Evolutionary conservation across 2,797 vertebrate species (phyloP).

Genomic region (Pseudopleuronectes americanus): DNA sequence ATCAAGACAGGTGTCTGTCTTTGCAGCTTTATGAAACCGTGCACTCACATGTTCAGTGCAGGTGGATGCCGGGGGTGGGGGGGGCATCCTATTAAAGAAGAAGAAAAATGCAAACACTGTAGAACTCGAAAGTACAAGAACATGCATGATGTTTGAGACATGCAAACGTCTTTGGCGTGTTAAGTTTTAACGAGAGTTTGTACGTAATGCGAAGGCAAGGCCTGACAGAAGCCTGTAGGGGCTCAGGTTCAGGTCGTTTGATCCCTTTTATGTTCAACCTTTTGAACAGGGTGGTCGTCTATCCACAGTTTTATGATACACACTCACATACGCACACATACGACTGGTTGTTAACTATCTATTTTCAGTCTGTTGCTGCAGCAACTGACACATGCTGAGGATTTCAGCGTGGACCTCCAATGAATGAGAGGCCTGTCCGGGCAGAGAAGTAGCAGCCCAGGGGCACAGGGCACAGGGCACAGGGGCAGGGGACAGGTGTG

Average conservation of each 20-base stretch:
- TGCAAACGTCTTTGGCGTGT: constrained; percentile 38
- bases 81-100: constrained; percentile 32
- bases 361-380: constrained; percentile 69
- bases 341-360: constrained; percentile 60
- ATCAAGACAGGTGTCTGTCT: constrained; percentile 22
- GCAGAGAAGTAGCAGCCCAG: constrained; percentile 17
- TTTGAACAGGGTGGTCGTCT: constrained; percentile 62
- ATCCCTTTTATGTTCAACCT: constrained; percentile 48
- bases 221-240: constrained; percentile 17
- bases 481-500: constrained; percentile 60
- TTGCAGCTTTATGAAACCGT: constrained; percentile 18
- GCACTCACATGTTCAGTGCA: constrained; percentile 45
- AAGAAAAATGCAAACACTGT: constrained; percentile 53
- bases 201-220: constrained; percentile 16
- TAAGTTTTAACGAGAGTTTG: constrained; percentile 43
- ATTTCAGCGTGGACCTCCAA: constrained; percentile 50
- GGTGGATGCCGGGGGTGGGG: constrained; percentile 40
- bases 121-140: constrained; percentile 31
- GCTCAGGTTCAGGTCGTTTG: constrained; percentile 42
- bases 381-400: constrained; percentile 66
- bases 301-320: constrained; percentile 51
- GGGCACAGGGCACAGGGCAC: constrained; percentile 33
- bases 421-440: constrained; percentile 49
- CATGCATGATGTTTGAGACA: constrained; percentile 32
- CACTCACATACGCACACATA: constrained; percentile 11